Percentiles rank a stretch among this genome's conserved stretches.
Conservation (phyloP, 1,140 invertebrate genomes). For the Chelonus insularis region DNA sequence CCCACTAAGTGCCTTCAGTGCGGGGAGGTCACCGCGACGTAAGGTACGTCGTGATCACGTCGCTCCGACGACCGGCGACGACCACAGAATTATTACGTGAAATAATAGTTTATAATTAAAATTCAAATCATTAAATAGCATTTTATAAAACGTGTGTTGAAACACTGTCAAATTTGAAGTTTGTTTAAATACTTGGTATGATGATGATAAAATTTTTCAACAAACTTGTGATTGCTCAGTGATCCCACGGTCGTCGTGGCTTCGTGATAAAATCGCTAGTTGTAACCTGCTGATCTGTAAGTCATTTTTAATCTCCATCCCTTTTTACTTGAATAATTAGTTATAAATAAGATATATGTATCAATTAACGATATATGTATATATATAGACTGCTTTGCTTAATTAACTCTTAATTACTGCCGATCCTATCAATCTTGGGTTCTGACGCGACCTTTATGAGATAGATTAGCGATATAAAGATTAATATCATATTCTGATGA, state of each 20-base stretch:
- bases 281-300: neutral
- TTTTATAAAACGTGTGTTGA: neutral
- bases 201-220: neutral
- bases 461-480: no score
- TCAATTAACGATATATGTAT: no score
- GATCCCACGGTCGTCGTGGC: neutral
- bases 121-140: no score
- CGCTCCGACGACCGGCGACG: slow-evolving; percentile 43
- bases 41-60: slow-evolving; percentile 45
- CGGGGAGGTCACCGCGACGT: slow-evolving; percentile 56
- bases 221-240: neutral
- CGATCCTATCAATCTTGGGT: no score
- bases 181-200: no score
- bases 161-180: neutral
- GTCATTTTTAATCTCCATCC: neutral
- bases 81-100: slow-evolving; percentile 19
- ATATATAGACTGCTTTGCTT: no score
- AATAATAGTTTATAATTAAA: no score
- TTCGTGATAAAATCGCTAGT: neutral
- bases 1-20: slow-evolving; percentile 46
- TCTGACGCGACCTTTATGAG: no score
- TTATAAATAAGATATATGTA: no score
- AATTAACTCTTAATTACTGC: no score
- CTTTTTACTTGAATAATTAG: neutral
- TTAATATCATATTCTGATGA: no score